Percentiles rank a stretch among this genome's conserved stretches.
Evolutionary conservation across 1,140 invertebrate species (phyloP).

Genomic region (Listronotus oregonensis): DNA sequence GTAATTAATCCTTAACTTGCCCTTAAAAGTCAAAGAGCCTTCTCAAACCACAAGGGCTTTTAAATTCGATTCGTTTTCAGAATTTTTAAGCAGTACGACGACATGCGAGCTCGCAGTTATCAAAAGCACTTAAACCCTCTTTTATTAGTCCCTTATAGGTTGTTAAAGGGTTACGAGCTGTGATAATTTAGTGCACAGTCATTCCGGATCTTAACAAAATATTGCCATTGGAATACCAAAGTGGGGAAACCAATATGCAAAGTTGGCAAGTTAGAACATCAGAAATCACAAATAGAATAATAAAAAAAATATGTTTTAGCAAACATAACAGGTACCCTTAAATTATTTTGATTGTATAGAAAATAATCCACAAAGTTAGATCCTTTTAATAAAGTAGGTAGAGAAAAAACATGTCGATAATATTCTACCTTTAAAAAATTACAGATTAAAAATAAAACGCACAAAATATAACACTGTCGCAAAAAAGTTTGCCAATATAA

Average conservation of each 20-base stretch:
- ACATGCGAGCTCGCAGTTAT: slow-evolving; percentile 46
- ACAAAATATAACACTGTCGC: no score
- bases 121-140: slow-evolving; percentile 50
- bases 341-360: no score
- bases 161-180: slow-evolving; percentile 52
- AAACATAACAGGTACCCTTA: no score
- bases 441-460: no score
- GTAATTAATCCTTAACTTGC: slow-evolving; percentile 11
- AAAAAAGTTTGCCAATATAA: no score
- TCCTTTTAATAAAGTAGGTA: no score
- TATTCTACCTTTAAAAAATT: no score
- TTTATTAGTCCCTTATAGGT: slow-evolving; percentile 55
- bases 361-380: no score
- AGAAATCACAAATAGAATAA: no score
- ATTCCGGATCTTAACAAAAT: slow-evolving; percentile 37
- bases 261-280: no score
- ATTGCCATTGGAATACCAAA: slow-evolving; percentile 34
- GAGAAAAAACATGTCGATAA: no score
- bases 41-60: slow-evolving; percentile 26
- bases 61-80: slow-evolving; percentile 42
- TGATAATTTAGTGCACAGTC: slow-evolving; percentile 47
- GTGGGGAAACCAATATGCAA: slow-evolving; percentile 15
- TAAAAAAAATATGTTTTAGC: no score
- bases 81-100: slow-evolving; percentile 46
- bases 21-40: slow-evolving; percentile 16